These are phyloP conservation scores for Luperina testacea DNA, from an alignment of 2,888 invertebrate genomes.

Conservation along the genomic window DNA sequence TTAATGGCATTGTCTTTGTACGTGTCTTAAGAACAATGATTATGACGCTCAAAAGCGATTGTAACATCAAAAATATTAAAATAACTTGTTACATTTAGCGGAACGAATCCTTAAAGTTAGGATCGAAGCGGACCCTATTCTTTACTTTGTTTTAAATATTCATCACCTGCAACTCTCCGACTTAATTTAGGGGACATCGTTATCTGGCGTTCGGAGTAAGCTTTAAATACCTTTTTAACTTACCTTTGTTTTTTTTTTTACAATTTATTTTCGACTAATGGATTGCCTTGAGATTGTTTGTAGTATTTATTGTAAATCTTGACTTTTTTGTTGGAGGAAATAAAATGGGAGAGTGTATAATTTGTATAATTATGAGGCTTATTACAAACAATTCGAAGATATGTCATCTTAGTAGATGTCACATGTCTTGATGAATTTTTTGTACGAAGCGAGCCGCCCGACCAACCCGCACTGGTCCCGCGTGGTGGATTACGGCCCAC, in stretches of 20 bases:
- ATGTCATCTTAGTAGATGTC: neutral
- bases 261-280: constrained; percentile 61
- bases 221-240: constrained; percentile 79
- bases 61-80: constrained; percentile 2
- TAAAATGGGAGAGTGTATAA: neutral
- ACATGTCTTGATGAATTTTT: too few relatives aligned
- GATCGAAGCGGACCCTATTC: constrained; percentile 56
- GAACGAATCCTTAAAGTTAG: constrained; percentile 42
- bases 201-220: constrained; percentile 76
- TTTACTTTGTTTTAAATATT: constrained; percentile 76
- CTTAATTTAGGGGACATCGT: constrained; percentile 78
- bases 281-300: constrained; percentile 48
- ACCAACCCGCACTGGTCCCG: too few relatives aligned
- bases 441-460: too few relatives aligned
- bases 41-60: neutral
- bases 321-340: constrained; percentile 1
- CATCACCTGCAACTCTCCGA: constrained; percentile 77
- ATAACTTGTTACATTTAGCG: constrained; percentile 12
- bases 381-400: neutral
- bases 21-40: too few relatives aligned
- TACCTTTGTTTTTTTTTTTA: constrained; percentile 65
- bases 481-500: too few relatives aligned
- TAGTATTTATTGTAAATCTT: constrained; percentile 28
- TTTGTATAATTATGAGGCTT: neutral
- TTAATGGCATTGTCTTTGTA: too few relatives aligned